phyloP scores from a whole-genome alignment of 2,888 invertebrate species.

The Zhuqinia jingwanae region DNA sequence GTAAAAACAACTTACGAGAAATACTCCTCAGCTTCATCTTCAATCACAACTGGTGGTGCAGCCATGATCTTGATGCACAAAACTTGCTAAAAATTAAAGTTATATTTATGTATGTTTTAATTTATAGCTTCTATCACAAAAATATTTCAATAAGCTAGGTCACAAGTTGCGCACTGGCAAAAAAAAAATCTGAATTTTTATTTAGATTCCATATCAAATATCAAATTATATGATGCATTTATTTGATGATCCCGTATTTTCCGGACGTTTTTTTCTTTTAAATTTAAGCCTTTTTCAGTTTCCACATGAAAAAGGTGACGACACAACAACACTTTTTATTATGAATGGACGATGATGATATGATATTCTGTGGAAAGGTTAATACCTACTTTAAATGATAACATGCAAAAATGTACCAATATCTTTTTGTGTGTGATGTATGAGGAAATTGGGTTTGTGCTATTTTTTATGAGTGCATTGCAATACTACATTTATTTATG shows the following conservation, averaged over 20 bases:
- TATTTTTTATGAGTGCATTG: conserved; percentile 12
- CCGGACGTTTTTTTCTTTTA: no score
- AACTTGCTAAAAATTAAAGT: not conserved
- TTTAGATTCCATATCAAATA: not conserved
- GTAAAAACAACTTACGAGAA: conserved; percentile 55
- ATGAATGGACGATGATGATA: not conserved
- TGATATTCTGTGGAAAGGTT: not conserved
- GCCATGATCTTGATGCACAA: conserved; percentile 4
- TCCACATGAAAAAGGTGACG: conserved; percentile 28
- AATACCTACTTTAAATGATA: not conserved
- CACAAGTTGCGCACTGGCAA: not conserved
- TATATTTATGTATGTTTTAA: not conserved
- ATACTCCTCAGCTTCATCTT: conserved; percentile 55
- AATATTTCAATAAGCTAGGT: not conserved
- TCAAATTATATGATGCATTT: not conserved
- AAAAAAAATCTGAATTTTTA: not conserved
- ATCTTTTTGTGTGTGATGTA: conserved; percentile 15
- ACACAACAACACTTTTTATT: not conserved
- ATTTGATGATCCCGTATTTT: no score
- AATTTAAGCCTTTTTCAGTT: not conserved
- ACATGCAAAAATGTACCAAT: not conserved
- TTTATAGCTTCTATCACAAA: not conserved
- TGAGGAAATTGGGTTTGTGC: not conserved
- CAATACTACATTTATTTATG: conserved; percentile 10
- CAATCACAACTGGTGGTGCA: conserved; percentile 45